Percentiles rank a stretch among this genome's conserved stretches.
Evolutionary conservation across 1,140 invertebrate species (phyloP).

Genomic region (Drosophila hydei): DNA sequence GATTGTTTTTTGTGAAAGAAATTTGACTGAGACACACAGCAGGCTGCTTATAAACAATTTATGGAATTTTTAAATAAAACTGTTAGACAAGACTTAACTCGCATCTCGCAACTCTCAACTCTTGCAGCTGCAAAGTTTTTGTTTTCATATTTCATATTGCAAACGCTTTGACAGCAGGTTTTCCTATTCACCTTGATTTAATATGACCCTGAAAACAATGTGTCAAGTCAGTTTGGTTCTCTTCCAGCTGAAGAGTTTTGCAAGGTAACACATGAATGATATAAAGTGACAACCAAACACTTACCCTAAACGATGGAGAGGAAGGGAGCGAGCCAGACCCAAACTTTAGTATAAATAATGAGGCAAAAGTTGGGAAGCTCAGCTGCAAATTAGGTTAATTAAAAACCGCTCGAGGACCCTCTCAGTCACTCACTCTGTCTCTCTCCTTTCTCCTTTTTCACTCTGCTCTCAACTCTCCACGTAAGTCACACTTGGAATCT

Average conservation of each 20-base stretch:
- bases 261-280: conserved; percentile 39
- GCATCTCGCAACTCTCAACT: no score
- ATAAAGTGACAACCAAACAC: conserved; percentile 27
- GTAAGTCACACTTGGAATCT: conserved; percentile 47
- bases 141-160: no score
- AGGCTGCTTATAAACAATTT: background rate
- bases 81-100: no score
- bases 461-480: conserved; percentile 14
- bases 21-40: background rate
- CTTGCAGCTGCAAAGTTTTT: no score
- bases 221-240: background rate
- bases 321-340: background rate
- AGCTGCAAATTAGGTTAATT: conserved; percentile 80
- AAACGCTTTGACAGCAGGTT: background rate
- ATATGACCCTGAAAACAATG: conserved; percentile 10
- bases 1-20: no score
- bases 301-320: background rate
- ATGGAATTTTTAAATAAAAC: no score
- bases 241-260: conserved; percentile 4
- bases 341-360: conserved; percentile 59
- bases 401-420: conserved; percentile 73
- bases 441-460: background rate
- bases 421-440: background rate
- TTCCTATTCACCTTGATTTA: background rate
- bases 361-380: conserved; percentile 49